Percentiles rank a stretch among this genome's conserved stretches.
Evolutionary conservation across 30 jellyfish, hydroid and myxozoan genomes (phyloP).

Genomic region (Hydractinia echinata): DNA sequence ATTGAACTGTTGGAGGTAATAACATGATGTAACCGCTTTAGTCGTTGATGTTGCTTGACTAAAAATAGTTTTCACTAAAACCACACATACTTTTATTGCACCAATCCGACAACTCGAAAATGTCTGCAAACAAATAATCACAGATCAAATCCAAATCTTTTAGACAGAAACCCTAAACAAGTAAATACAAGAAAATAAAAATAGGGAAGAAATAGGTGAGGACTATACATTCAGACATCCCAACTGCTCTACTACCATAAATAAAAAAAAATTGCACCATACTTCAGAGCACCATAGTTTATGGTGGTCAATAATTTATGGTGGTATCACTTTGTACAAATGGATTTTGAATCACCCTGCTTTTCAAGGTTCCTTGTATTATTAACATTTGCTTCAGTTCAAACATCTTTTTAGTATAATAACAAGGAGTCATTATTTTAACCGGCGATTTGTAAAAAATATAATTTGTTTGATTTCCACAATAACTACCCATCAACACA

Average conservation of each 20-base stretch:
- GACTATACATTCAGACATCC: too few species aligned
- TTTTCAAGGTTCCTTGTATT: too few species aligned
- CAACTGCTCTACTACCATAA: too few species aligned
- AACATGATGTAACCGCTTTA: neutral
- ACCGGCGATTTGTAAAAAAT: neutral
- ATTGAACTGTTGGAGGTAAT: neutral
- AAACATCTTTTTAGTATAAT: neutral
- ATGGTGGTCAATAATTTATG: too few species aligned
- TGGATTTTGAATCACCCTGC: too few species aligned
- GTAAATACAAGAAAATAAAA: neutral
- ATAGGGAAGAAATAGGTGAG: neutral
- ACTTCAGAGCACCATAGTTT: too few species aligned
- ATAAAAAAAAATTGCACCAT: too few species aligned
- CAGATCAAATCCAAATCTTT: conserved; percentile 46
- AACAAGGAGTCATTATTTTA: neutral
- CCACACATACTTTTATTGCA: conserved; percentile 35
- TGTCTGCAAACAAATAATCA: conserved; percentile 33
- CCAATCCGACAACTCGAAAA: conserved; percentile 42
- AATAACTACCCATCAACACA: too few species aligned
- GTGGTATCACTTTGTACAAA: too few species aligned
- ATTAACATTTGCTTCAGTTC: too few species aligned
- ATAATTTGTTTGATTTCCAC: too few species aligned
- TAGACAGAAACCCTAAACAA: conserved; percentile 30
- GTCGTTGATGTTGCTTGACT: conserved; percentile 2
- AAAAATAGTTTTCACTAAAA: neutral